Evolutionary conservation across 2,113 vertebrate genomes (phyloP).

Genomic region (Oreocharis arfaki): DNA sequence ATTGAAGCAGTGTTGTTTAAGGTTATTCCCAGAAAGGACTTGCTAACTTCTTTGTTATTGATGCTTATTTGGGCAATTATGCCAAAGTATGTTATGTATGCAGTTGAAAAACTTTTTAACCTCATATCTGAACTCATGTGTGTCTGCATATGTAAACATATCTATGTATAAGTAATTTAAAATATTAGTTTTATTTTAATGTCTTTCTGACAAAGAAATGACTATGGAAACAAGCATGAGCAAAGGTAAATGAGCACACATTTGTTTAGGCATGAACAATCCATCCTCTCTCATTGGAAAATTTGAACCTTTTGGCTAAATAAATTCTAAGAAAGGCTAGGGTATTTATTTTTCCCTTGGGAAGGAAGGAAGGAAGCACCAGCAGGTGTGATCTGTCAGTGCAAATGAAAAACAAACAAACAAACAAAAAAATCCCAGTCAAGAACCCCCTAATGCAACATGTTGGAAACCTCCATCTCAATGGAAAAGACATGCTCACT

Average conservation of each 20-base stretch:
- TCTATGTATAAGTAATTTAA: not conserved
- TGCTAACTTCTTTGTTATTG: not conserved
- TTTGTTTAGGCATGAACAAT: not conserved
- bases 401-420: not conserved
- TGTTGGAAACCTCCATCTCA: not conserved
- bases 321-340: not conserved
- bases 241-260: not conserved
- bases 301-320: not conserved
- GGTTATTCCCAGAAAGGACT: not conserved
- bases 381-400: not conserved
- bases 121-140: not conserved
- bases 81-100: not conserved
- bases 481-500: not conserved
- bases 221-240: not conserved
- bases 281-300: not conserved
- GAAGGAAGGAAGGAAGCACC: not conserved
- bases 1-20: slow-evolving; percentile 13
- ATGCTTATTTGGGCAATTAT: not conserved
- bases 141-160: not conserved
- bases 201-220: not conserved
- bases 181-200: not conserved
- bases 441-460: not conserved
- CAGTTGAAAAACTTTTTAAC: not conserved
- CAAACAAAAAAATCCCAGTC: not conserved
- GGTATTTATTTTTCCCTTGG: not conserved